These are phyloP conservation scores for Telmatherina bonti DNA, from an alignment of 2,797 vertebrate genomes.

Conservation along the genomic window DNA sequence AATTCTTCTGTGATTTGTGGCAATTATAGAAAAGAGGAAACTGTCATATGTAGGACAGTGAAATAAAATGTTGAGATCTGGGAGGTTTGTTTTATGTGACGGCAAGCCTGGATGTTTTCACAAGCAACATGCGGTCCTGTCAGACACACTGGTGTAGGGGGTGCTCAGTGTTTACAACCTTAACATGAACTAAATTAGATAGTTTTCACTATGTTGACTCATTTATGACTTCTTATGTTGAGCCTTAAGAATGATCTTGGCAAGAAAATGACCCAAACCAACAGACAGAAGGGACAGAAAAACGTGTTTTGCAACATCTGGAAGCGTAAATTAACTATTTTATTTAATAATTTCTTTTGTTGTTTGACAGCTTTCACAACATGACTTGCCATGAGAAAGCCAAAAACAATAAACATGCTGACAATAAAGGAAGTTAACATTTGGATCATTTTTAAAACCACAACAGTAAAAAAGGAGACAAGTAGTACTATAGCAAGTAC, in stretches of 20 bases:
- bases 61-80: not conserved
- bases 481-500: no score
- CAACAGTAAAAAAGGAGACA: no score
- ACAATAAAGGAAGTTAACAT: no score
- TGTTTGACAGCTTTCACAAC: no score
- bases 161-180: not conserved
- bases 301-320: no score
- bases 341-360: no score
- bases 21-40: not conserved
- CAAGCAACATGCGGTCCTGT: not conserved
- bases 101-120: not conserved
- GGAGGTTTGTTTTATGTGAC: not conserved
- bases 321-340: no score
- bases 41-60: not conserved
- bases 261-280: not conserved
- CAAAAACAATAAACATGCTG: no score
- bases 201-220: not conserved
- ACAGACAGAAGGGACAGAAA: not conserved
- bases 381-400: no score
- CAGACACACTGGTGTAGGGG: not conserved
- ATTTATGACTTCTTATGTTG: not conserved
- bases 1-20: not conserved
- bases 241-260: not conserved
- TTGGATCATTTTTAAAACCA: no score
- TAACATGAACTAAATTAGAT: not conserved